Evolutionary conservation across 2,888 invertebrate species (phyloP).

Genomic region (Pyrgus malvae): DNA sequence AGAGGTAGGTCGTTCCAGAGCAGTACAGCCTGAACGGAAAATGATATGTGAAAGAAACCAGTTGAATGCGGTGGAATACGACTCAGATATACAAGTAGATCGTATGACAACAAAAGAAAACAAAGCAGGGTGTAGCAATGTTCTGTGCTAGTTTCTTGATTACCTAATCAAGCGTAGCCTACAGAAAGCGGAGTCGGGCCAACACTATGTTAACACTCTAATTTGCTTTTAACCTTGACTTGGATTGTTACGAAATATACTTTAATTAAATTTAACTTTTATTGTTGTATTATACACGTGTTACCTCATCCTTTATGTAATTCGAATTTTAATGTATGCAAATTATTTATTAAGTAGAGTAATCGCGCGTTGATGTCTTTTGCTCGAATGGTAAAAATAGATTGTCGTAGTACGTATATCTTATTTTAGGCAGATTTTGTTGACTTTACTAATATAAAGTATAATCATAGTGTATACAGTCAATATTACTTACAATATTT

Average conservation of each 20-base stretch:
- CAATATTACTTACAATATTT: too few relatives aligned
- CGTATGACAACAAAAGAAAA: constrained; percentile 30
- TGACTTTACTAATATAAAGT: not conserved
- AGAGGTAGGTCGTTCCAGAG: too few relatives aligned
- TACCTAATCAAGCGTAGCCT: constrained; percentile 59
- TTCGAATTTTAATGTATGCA: constrained; percentile 2
- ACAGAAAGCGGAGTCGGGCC: constrained; percentile 42
- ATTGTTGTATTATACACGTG: constrained; percentile 3
- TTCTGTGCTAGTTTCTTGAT: constrained; percentile 60
- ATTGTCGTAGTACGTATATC: not conserved
- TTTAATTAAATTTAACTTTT: not conserved
- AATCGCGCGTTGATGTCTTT: constrained; percentile 43
- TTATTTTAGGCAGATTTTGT: too few relatives aligned
- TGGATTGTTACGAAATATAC: constrained; percentile 9
- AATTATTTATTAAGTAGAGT: not conserved
- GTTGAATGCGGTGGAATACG: too few relatives aligned
- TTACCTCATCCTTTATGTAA: constrained; percentile 16
- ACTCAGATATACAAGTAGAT: too few relatives aligned
- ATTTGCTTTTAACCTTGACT: constrained; percentile 32
- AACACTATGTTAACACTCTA: constrained; percentile 22
- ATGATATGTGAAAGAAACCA: too few relatives aligned
- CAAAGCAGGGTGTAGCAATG: constrained; percentile 52
- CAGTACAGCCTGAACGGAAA: too few relatives aligned
- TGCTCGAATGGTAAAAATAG: constrained; percentile 18
- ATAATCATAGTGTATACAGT: too few relatives aligned